Conservation (phyloP, 2,797 vertebrate species). For the Protonibea diacanthus region DNA sequence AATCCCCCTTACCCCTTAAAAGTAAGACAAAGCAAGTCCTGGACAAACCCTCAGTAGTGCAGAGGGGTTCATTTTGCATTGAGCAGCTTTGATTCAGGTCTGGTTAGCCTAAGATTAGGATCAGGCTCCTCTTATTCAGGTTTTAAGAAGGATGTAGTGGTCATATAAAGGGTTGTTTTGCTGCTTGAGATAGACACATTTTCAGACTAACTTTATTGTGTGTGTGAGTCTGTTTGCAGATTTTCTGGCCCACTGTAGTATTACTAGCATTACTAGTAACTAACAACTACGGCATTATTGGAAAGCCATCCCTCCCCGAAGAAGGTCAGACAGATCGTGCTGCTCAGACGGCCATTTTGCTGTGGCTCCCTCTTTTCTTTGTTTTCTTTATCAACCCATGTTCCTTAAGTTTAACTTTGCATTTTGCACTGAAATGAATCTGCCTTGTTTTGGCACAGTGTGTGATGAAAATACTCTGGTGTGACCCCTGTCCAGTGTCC, state of each 20-base stretch:
- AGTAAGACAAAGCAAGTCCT: neutral
- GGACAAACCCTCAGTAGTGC: neutral
- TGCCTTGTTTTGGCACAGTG: constrained; percentile 66
- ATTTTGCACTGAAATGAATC: constrained; percentile 71
- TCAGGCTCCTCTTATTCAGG: constrained; percentile 31
- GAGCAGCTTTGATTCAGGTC: constrained; percentile 22
- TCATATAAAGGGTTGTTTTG: constrained; percentile 7
- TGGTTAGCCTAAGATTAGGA: constrained; percentile 8
- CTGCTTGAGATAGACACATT: constrained; percentile 11
- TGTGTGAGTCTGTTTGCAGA: constrained; percentile 20
- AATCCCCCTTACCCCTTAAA: neutral
- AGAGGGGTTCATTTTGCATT: constrained; percentile 2
- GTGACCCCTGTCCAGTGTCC: constrained; percentile 7
- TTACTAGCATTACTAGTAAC: neutral
- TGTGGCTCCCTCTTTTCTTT: constrained; percentile 33
- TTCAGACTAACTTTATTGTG: constrained; percentile 11
- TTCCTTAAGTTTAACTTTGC: constrained; percentile 69
- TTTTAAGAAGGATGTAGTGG: neutral
- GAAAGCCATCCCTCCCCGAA: constrained; percentile 20
- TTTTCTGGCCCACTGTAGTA: neutral
- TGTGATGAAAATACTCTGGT: constrained; percentile 26
- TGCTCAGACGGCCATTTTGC: constrained; percentile 49
- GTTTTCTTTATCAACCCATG: constrained; percentile 48
- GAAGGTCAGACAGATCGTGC: constrained; percentile 54
- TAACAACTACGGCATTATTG: neutral